phyloP scores from a whole-genome alignment of 2,888 invertebrate genomes.

The Drosophila picticornis region DNA sequence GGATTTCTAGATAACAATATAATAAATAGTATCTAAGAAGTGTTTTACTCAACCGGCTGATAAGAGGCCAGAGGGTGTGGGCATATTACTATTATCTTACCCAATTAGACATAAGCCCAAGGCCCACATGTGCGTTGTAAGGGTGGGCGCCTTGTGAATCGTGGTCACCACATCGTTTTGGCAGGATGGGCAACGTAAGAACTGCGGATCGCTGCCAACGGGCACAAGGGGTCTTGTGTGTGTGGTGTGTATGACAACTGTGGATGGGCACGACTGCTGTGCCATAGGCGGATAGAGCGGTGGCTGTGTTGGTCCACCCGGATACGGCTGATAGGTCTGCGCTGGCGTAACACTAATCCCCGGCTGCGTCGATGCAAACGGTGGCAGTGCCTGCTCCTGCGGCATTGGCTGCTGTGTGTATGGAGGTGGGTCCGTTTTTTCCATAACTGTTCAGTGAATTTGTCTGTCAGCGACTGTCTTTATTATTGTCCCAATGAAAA shows the following conservation, averaged over 20 bases:
- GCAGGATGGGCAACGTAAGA: conserved; percentile 46
- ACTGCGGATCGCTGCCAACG: conserved; percentile 44
- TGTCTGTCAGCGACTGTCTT: not conserved
- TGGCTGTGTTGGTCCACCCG: conserved; percentile 41
- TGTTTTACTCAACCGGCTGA: not conserved
- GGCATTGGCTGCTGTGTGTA: conserved; percentile 41
- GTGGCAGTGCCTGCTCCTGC: not conserved
- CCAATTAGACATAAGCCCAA: conserved; percentile 36
- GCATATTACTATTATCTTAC: conserved; percentile 21
- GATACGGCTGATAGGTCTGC: conserved; percentile 46
- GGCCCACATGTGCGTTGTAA: conserved; percentile 21
- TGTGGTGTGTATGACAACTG: conserved; percentile 35
- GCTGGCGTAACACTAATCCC: conserved; percentile 8
- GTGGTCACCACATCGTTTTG: conserved; percentile 45
- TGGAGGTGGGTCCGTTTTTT: conserved; percentile 26
- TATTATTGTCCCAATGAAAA: not conserved
- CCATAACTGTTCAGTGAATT: conserved; percentile 10
- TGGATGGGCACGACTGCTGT: conserved; percentile 1
- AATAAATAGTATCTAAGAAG: not conserved
- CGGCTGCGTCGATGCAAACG: not conserved
- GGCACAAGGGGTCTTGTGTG: conserved; percentile 1
- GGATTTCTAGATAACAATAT: not conserved
- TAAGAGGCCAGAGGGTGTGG: not conserved
- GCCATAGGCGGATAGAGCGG: conserved; percentile 43
- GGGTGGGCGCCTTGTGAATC: conserved; percentile 6